These are phyloP conservation scores for Phaetusa simplex DNA, from an alignment of 2,113 vertebrate species.

Conservation along the genomic window DNA sequence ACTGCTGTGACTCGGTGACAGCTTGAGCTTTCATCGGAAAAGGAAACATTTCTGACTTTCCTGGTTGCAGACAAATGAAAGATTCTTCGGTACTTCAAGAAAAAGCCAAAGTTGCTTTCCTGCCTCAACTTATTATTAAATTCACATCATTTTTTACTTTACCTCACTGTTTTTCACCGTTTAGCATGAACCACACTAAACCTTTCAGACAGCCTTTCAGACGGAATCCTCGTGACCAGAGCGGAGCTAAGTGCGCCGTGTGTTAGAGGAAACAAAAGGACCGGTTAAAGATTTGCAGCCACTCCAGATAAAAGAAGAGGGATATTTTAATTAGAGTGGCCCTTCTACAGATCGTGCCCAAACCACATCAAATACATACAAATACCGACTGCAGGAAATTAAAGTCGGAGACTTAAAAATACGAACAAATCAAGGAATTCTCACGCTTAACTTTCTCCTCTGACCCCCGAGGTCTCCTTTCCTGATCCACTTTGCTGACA, in stretches of 20 bases:
- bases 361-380: slow-evolving; percentile 41
- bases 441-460: neutral
- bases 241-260: neutral
- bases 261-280: slow-evolving; percentile 1
- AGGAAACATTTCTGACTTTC: neutral
- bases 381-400: slow-evolving; percentile 46
- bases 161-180: neutral
- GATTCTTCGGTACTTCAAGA: neutral
- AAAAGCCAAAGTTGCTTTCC: neutral
- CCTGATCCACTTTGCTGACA: neutral
- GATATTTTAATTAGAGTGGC: slow-evolving; percentile 9
- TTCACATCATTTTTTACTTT: neutral
- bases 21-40: neutral
- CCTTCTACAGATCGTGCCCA: neutral
- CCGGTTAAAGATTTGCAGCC: neutral
- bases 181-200: neutral
- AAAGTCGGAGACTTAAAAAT: neutral
- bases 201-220: neutral
- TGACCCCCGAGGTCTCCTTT: neutral
- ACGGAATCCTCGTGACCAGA: neutral
- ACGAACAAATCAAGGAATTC: slow-evolving; percentile 5
- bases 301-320: slow-evolving; percentile 32
- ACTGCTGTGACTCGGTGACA: neutral
- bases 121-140: neutral
- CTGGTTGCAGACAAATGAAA: neutral